A percentile compares a stretch with the other conserved stretches of the same genome.
Conservation (phyloP, 2,113 vertebrate species). For the Percina caprodes region DNA sequence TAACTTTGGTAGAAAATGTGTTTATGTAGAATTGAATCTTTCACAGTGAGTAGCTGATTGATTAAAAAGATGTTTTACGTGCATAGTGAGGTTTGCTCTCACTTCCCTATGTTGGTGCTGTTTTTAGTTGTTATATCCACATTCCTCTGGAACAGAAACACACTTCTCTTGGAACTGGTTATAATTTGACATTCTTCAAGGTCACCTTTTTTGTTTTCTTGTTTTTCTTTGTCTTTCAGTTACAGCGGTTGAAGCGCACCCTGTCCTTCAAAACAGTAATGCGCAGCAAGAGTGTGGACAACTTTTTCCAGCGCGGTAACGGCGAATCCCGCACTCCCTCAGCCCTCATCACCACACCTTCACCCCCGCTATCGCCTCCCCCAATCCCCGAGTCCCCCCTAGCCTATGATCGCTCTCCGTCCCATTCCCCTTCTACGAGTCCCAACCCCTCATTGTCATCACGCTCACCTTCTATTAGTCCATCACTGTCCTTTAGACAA, state of each 20-base stretch:
- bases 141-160: neutral
- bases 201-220: neutral
- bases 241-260: conserved; percentile 90
- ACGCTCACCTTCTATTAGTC: conserved; percentile 73
- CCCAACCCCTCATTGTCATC: conserved; percentile 78
- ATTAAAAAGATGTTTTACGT: neutral
- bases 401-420: conserved; percentile 77
- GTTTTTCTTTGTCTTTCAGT: conserved; percentile 74
- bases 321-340: conserved; percentile 82
- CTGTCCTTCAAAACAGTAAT: conserved; percentile 92
- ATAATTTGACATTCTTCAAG: neutral
- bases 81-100: neutral
- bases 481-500: conserved; percentile 46
- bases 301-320: conserved; percentile 89
- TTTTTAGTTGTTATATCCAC: neutral
- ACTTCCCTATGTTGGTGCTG: neutral
- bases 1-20: neutral
- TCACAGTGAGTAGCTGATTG: neutral
- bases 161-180: neutral
- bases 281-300: conserved; percentile 93
- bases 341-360: conserved; percentile 83
- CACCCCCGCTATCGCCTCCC: conserved; percentile 78
- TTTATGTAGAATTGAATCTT: neutral
- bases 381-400: conserved; percentile 65
- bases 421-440: conserved; percentile 75